Percentiles rank a stretch among this genome's conserved stretches.
Conservation (phyloP, 2,797 vertebrate genomes). For the Platyrinchus mystaceus region DNA sequence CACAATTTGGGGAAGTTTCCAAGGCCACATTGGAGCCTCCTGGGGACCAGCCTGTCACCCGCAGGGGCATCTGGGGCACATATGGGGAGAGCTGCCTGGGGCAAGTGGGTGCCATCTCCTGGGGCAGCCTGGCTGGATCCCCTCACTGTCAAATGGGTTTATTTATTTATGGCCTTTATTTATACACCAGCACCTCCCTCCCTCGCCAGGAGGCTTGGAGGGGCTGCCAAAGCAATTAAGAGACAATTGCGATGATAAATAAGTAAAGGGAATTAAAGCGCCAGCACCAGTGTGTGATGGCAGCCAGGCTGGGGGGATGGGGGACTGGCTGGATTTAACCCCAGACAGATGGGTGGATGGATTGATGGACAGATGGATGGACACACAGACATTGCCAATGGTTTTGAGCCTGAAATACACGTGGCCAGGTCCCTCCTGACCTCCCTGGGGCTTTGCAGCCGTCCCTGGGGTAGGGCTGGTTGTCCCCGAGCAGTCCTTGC, state of each 20-base stretch:
- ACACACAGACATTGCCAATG: not conserved
- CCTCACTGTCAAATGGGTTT: not conserved
- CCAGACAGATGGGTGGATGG: not conserved
- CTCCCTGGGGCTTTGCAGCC: not conserved
- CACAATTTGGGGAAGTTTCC: not conserved
- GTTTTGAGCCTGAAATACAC: not conserved
- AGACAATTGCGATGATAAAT: conserved; percentile 48
- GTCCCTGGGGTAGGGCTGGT: not conserved
- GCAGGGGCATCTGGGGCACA: rapidly evolving
- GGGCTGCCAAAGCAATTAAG: conserved; percentile 51
- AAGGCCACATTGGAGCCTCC: not conserved
- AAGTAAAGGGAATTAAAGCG: conserved; percentile 39
- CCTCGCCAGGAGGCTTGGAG: not conserved
- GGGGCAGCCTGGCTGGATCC: not conserved
- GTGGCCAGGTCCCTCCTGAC: not conserved
- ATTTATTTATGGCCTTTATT: not conserved
- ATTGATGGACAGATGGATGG: not conserved
- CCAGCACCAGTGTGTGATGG: not conserved
- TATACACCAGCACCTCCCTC: not conserved
- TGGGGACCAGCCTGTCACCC: not conserved
- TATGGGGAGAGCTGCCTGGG: rapidly evolving
- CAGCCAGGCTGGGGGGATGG: not conserved
- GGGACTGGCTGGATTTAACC: not conserved
- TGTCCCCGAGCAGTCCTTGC: not conserved
- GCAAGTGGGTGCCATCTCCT: not conserved